A percentile compares a stretch with the other conserved stretches of the same genome.
Conservation (phyloP, 2,797 vertebrate genomes). For the Graptemys geographica region DNA sequence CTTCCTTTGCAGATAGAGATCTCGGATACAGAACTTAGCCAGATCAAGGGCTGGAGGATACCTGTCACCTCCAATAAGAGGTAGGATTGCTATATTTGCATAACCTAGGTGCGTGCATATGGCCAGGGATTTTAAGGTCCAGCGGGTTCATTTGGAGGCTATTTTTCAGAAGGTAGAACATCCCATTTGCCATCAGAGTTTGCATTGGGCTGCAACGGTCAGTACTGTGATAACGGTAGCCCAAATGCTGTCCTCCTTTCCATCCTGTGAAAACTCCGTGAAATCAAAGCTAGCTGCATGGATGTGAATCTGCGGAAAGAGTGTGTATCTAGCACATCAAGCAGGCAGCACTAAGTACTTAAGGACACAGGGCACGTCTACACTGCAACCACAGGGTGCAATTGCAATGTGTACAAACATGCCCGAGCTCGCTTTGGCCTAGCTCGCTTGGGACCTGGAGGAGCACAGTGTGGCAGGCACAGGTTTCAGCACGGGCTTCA, state of each 20-base stretch:
- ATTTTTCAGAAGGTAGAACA: neutral
- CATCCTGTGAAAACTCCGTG: neutral
- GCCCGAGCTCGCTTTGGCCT: neutral
- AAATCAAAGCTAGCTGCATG: accelerated
- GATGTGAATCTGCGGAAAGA: neutral
- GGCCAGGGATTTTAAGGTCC: neutral
- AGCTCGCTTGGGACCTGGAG: neutral
- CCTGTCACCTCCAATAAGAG: constrained; percentile 92
- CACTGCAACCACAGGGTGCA: neutral
- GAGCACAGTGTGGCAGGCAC: neutral
- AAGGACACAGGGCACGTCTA: neutral
- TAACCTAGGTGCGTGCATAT: accelerated
- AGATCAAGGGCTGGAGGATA: constrained; percentile 97
- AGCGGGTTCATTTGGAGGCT: neutral
- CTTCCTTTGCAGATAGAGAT: constrained; percentile 95
- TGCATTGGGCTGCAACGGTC: neutral
- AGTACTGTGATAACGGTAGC: accelerated
- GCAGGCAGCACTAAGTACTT: accelerated
- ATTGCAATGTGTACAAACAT: neutral
- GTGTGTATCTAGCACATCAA: accelerated
- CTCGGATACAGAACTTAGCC: constrained; percentile 95
- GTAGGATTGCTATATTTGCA: constrained; percentile 56
- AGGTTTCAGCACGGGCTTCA: neutral
- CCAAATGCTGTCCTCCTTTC: neutral
- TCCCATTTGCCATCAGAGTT: neutral